Percentiles rank a stretch among this genome's conserved stretches.
Evolutionary conservation across 2,888 invertebrate species (phyloP).

Genomic region (Argyresthia goedartella): DNA sequence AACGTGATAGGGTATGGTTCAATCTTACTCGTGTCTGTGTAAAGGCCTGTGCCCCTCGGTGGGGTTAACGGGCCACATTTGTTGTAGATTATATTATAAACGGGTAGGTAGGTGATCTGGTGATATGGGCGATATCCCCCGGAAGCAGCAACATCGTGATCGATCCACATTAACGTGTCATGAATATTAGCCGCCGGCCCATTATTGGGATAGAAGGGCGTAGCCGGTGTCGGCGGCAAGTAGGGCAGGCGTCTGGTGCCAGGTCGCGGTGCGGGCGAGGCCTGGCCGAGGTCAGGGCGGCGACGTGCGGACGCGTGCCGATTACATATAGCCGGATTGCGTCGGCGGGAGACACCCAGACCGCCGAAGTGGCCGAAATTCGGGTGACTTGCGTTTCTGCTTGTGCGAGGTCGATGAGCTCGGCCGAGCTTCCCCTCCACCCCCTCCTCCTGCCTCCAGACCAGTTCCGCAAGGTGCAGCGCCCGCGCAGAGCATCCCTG

Average conservation of each 20-base stretch:
- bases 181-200: too few species aligned
- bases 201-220: too few species aligned
- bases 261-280: background rate
- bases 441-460: constrained; percentile 29
- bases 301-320: constrained; percentile 31
- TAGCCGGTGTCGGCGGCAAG: background rate
- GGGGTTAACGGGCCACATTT: too few species aligned
- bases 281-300: constrained; percentile 18
- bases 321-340: constrained; percentile 33
- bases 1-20: too few species aligned
- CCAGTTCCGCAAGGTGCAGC: constrained; percentile 66
- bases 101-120: too few species aligned
- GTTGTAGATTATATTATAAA: too few species aligned
- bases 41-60: too few species aligned
- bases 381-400: constrained; percentile 52
- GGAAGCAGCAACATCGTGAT: too few species aligned
- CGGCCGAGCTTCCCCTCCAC: too few species aligned
- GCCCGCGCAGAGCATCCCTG: constrained; percentile 53
- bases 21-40: too few species aligned
- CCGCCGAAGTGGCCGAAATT: constrained; percentile 66
- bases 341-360: constrained; percentile 44
- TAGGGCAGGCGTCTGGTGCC: background rate
- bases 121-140: too few species aligned
- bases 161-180: too few species aligned
- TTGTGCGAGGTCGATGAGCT: constrained; percentile 59